Base-by-base conservation (phyloP, 2,797 vertebrate genomes). In the Argyrosomus regius region DNA sequence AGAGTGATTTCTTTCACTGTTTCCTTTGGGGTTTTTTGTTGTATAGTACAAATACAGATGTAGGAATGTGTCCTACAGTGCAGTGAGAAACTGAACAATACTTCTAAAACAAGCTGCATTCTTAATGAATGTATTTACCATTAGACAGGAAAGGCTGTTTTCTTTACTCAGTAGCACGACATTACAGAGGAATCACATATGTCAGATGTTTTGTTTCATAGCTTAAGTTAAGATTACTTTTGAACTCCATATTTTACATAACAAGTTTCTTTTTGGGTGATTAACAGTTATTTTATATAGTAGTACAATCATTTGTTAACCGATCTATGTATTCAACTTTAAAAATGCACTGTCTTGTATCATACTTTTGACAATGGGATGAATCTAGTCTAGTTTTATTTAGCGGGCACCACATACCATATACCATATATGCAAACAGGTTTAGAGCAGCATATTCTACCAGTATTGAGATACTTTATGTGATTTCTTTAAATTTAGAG, bases 301-400 rank as follows among this genome's bases (percentile, higher is more conserved):
- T 11, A 22, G 12, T 46, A 73, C 22, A 49, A 52, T 65, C 6
- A 58, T 50, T 65, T 68, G 16, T 60, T n/a, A 31, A 39, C 39
- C 1, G n/a, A 22, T 43, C 24, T 64, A 16, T 39, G 7, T 10
- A 53, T 69, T n/a, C 6, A 14, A 5, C 41, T 74, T 65, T 31
- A 52, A 17, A 58, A 45, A 26, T 69, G 28, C 9, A 49, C n/a
- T 26, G 9, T 45, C 5, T 35, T 57, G 14, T 13, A n/a, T 16
- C 28, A 50, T 22, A 10, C 17, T 70, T 64, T 54, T 56, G 8
- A 7, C 17, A 20, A 31, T 49, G 1, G 35, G 35, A 2, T 9
- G 35, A 39, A 35, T 35, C 35, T 35, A 35, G 35, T 8, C 35
- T 43, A 16, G 14, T 48, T 68, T 56, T 68, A 24, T 52, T 60